Evolutionary conservation across 2,797 vertebrate species (phyloP), one percentile per base, ranked within the genome.

Genomic region (Passerculus sandwichensis): DNA sequence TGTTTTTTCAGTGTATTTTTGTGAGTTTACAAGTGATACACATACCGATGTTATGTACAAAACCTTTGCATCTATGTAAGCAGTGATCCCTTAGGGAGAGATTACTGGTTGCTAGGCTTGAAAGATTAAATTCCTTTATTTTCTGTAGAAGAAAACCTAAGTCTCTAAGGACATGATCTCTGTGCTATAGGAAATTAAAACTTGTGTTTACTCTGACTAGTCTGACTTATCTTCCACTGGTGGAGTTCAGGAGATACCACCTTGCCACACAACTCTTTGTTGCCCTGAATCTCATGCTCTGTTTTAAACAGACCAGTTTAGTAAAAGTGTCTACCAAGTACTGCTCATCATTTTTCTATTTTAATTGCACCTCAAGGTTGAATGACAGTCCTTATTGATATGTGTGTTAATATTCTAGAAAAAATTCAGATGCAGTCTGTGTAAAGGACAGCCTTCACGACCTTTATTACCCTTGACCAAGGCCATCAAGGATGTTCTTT

Each of bases 381-480:
- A 89, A 75, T 85, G 79, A 89, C 89, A 82, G 85, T 69, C 88
- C 75, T 69, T 89, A 85, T 30, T 89, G 86, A 67, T 92, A 89
- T 25, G 30, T 81, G 78, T 75, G 36, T 89, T 93, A 94, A 93
- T 91, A 88, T 86, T 89, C 78, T 30, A 61, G 48, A 76, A 89
- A 93, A 96, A 85, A 71, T 3, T 93, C 81, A 82, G 57, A 85
- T 75, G 61, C 15, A 59, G 48, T 45, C 75, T 61, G 30, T 80
- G 57, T 75, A 91, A 95, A 95, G 69, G 81, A 93, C 65, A 85
- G 85, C 48, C 85, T 69, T 64, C 2, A 2, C 81, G 70, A 72
- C 86, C 92, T 96, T 95, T 95, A 72, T 76, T 94, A 75, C 48
- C 75, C 72, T 93, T 70, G 36, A 81, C 77, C 91, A 95, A 96